Base-by-base conservation (phyloP, 2,888 invertebrate species). In the Helleia helle region DNA sequence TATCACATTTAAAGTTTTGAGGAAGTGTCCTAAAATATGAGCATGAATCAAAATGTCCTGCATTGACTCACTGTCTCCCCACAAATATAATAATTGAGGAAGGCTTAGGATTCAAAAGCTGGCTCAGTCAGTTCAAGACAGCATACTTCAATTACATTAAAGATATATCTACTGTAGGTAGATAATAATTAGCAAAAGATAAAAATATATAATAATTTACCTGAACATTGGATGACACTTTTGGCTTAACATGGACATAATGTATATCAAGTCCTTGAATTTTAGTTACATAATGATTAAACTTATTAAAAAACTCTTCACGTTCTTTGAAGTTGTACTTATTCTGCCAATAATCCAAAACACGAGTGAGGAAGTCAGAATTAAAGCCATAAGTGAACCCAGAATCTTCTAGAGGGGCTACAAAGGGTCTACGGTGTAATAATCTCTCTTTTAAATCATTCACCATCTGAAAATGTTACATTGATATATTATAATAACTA, bases 381-480 rank as follows among this genome's bases (percentile, higher is more conserved):
- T 94, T 93, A 62, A 96, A 91, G 1, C 97, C 97, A 58, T 95
- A 95, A 43, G 90, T 87, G 70, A 94, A 96, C 4, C 87, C 88
- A 0, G 84, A 71, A 36, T 87, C 88, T 65, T 93, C 90, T 34
- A 93, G 59, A 0, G 93, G 91, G 7, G 80, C 77, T 0, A 74
- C 66, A 2, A 87, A 74, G 0, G 64, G 63, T 4, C 73, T 65
- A 0, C 80, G 65, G 34, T 79, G 83, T 1, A 85, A 67, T 1
- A 93, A 71, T 4, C 91, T 76, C 9, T 76, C 67, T 46, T 77
- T 71, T 0, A 91, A 62, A 52, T 89, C 89, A 44, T 80, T 67
- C 28, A 89, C 52, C 43, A 80, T 63, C 83, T 83, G 60, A 27
- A 49, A 84, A 31, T 22, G 34, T 1, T 17, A 18, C 12, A 18